Evolutionary conservation across 1,140 invertebrate genomes (phyloP), one percentile per base, ranked within the genome.

Genomic region (Subanguina moxae): DNA sequence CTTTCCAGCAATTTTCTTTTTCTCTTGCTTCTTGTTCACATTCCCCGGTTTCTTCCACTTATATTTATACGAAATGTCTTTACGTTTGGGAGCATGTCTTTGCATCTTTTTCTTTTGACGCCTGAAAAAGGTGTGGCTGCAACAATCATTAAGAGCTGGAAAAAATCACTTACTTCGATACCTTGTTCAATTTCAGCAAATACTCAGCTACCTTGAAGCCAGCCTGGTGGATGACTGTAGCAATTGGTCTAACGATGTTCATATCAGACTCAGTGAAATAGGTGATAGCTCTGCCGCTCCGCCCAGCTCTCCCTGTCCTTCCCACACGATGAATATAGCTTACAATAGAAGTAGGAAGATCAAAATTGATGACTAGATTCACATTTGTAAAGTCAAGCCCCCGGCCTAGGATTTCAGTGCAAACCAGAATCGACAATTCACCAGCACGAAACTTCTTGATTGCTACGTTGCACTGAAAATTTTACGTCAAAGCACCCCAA

Each of bases 301-400:
- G 64, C 11, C 80, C 80, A n/a, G 94, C 94, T 76, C 95, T 85
- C 1, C 95, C 95, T 0, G 94, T 95, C 67, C 95, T 85, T 86
- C 89, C 90, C 75, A 92, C 89, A 75, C 91, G 88, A 85, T 99
- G 95, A 75, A 98, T 90, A 78, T 98, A 98, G 19, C 91, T 90
- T 67, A 96, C 90, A 48, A 90, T 89, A 43, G 89, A 90, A 15
- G 89, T 88, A 30, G 95, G 95, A 81, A 97, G 93, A 85, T 98
- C 95, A 83, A 94, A 98, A 85, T 98, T 98, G 65, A 98, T 88
- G 27, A 98, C 93, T 3, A 97, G 85, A 86, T 94, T 95, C 25
- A 98, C 91, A 13, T 91, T 93, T 83, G 93, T 93, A 80, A 98
- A 96, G 85, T 98, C 95, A 72, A 98, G 92, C 76, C 95, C 95